These are phyloP conservation scores for Abrostola triplasia DNA, from an alignment of 2,888 invertebrate species.

Conservation along the genomic window DNA sequence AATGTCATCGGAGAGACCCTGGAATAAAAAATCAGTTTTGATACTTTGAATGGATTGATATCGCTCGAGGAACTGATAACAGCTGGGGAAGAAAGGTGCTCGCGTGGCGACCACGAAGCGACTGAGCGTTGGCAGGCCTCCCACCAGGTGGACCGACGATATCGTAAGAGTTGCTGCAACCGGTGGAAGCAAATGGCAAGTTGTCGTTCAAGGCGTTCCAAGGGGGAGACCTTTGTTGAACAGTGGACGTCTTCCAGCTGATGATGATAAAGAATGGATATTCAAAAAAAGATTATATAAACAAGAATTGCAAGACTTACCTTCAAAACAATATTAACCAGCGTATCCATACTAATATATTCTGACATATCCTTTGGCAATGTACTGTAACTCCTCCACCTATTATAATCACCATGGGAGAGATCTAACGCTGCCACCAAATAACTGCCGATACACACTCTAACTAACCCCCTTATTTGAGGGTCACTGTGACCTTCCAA, in stretches of 20 bases:
- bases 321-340: conserved; percentile 87
- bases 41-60: too few species aligned
- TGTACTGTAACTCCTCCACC: conserved; percentile 80
- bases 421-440: conserved; percentile 89
- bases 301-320: conserved; percentile 69
- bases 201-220: too few species aligned
- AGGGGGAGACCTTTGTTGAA: too few species aligned
- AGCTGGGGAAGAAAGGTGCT: too few species aligned
- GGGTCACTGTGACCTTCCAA: conserved; percentile 93
- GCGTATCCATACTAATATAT: conserved; percentile 78
- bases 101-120: too few species aligned
- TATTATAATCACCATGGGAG: conserved; percentile 86
- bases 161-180: too few species aligned
- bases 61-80: too few species aligned
- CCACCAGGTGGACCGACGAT: too few species aligned
- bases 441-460: conserved; percentile 91
- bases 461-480: conserved; percentile 92
- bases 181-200: too few species aligned
- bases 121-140: too few species aligned
- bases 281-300: not conserved
- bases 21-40: conserved; percentile 44
- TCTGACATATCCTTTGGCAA: conserved; percentile 77
- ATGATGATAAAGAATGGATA: too few species aligned
- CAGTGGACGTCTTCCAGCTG: too few species aligned
- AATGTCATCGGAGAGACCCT: conserved; percentile 93